Percentiles rank a stretch among this genome's conserved stretches.
phyloP scores from a whole-genome alignment of 2,888 invertebrate genomes.

The Rhagonycha lutea region DNA sequence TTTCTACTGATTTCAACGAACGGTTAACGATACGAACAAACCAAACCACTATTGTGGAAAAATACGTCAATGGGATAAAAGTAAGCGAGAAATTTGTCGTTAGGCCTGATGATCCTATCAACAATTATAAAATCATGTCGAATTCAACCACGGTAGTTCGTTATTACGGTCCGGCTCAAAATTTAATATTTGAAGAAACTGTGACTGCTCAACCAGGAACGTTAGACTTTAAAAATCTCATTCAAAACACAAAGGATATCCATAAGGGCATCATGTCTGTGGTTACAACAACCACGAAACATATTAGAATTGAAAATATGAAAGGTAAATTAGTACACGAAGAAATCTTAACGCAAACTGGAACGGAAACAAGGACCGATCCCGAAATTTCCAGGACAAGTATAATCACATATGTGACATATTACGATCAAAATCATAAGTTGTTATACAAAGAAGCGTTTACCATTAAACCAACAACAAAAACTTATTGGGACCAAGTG shows the following conservation, averaged over 20 bases:
- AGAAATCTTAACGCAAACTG: constrained; percentile 6
- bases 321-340: constrained; percentile 6
- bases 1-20: neutral
- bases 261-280: neutral
- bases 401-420: constrained; percentile 2
- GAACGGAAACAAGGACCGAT: neutral
- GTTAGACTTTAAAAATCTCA: constrained; percentile 5
- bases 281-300: constrained; percentile 6
- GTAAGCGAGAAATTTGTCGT: neutral
- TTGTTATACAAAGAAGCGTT: constrained; percentile 7
- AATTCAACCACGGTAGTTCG: constrained; percentile 3
- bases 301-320: neutral
- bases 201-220: constrained; percentile 10
- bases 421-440: neutral
- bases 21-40: constrained; percentile 6
- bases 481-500: constrained; percentile 18
- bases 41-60: neutral
- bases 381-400: neutral
- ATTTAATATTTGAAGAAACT: constrained; percentile 9
- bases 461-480: neutral
- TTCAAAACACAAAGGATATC: constrained; percentile 5
- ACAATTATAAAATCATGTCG: neutral
- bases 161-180: constrained; percentile 1
- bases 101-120: neutral
- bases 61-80: constrained; percentile 2